Base-by-base conservation (phyloP, 2,888 invertebrate species). In the Nyleta sp. region DNA sequence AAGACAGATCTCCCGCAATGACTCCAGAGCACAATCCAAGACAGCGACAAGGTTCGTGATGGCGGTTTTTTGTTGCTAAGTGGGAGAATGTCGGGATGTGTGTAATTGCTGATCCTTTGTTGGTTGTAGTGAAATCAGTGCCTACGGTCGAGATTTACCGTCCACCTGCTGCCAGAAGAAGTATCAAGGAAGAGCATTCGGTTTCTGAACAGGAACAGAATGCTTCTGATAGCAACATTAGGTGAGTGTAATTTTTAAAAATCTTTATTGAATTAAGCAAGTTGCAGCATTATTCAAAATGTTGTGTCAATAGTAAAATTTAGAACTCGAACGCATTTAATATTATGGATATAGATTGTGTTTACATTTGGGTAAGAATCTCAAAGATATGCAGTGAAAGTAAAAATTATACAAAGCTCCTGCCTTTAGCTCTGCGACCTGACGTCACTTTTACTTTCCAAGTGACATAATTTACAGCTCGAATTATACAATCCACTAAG, bases 91-190 rank as follows among this genome's bases (percentile, higher is more conserved):
- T 18, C 17, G 17, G 17, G 17, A 11, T 44, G 33, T 13, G 17
- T 28, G n/a, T 44, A 11, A 44, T 18, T 24, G 4, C 17, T 44
- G 17, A 18, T 2, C 7, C 3, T 42, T 0, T 18, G n/a, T 6
- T 31, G 31, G 15, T 50, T 86, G 73, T 60, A 90, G 89, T 84
- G 13, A 90, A 87, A 82, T 83, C 85, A 72, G 78, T 82, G 72
- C 89, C 89, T 60, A 88, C 91, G 48, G 90, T 91, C 65, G 91
- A 92, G 83, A 91, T 93, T 62, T 92, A 93, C 84, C 89, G 92
- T 80, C 93, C 93, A 76, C 93, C 93, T 70, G 92, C 91, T 48
- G 91, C 92, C 42, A 91, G 93, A 76, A 88, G 84, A 76, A 83
- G 85, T 15, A 82, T 64, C 33, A 82, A 80, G 18, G 84, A 80